Percentiles rank a stretch among this genome's conserved stretches.
Evolutionary conservation across 1,140 invertebrate genomes (phyloP).

Genomic region (Latrodectus geometricus): DNA sequence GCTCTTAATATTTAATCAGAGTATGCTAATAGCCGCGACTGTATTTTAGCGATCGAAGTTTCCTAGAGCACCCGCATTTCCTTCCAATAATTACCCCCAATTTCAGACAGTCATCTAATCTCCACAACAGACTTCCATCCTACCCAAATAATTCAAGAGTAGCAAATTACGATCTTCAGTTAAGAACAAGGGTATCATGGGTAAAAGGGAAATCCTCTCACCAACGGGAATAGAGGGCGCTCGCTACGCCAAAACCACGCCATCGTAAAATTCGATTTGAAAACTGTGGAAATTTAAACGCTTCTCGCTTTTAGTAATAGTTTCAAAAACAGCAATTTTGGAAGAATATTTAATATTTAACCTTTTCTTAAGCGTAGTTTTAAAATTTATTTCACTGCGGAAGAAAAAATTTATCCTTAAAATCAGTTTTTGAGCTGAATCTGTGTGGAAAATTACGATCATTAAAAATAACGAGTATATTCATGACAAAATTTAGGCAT

Average conservation of each 20-base stretch:
- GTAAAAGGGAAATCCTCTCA: conserved; percentile 1
- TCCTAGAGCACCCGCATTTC: no score
- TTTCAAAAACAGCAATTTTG: background rate
- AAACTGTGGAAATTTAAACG: background rate
- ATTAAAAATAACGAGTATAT: no score
- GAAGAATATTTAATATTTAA: no score
- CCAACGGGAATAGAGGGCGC: background rate
- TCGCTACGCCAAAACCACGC: background rate
- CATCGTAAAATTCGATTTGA: conserved; percentile 2
- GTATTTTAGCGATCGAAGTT: no score
- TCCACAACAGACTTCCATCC: background rate
- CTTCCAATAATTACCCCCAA: conserved; percentile 1
- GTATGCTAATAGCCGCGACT: no score
- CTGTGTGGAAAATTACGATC: no score
- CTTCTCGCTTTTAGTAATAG: background rate
- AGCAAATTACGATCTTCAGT: conserved; percentile 1
- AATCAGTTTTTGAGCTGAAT: no score
- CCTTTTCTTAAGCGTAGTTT: no score
- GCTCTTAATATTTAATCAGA: no score
- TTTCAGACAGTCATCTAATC: background rate
- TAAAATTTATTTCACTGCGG: no score
- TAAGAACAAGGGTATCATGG: background rate
- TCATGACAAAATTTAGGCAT: no score
- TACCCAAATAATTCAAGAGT: conserved; percentile 5
- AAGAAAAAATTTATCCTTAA: no score